Base-by-base conservation (phyloP, 2,888 invertebrate species). In the Spisula solida region DNA sequence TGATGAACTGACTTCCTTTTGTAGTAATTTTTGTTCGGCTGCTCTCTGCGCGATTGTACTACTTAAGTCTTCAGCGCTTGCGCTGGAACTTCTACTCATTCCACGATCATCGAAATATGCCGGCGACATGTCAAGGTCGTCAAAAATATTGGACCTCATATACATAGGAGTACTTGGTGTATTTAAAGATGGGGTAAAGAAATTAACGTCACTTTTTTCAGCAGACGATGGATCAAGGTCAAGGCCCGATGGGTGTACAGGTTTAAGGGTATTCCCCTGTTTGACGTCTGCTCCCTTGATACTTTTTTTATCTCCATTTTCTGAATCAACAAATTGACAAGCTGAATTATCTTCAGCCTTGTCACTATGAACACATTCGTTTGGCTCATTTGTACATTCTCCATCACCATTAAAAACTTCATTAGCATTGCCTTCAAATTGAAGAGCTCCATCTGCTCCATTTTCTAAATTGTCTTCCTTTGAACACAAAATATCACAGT, bases 51-150 rank as follows among this genome's bases (percentile, higher is more conserved):
- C 92, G 25, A 90, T 86, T 31, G 89, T 84, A 87, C 91, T 93
- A 8, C 91, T 93, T 56, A 96, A 88, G 90, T 96, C 96, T 56
- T 96, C 96, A 0, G 93, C 90, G 88, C 96, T 96, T 0, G 95
- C 91, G 83, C 95, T 96, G 29, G 96, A 95, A 87, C 96, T 95
- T 20, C 95, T 92, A 88, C 95, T 95, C 84, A 94, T 93, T 29
- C 90, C 81, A 29, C 92, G 91, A 56, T 91, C 90, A 34, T 94
- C 94, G 66, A 93, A 94, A 20, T 95, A 94, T 0, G 94, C 92
- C 12, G 88, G 94, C 0, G 94, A 93, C 8, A 82, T 89, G 41
- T 91, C 92, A 51, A 94, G 79, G 75, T 94, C 93, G 60, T 93
- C 92, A 55, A 94, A 94, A 20, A 91, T 82, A 48, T 91, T 89